Base-by-base conservation (phyloP, 2,888 invertebrate genomes). In the Lumbricus terrestris region DNA sequence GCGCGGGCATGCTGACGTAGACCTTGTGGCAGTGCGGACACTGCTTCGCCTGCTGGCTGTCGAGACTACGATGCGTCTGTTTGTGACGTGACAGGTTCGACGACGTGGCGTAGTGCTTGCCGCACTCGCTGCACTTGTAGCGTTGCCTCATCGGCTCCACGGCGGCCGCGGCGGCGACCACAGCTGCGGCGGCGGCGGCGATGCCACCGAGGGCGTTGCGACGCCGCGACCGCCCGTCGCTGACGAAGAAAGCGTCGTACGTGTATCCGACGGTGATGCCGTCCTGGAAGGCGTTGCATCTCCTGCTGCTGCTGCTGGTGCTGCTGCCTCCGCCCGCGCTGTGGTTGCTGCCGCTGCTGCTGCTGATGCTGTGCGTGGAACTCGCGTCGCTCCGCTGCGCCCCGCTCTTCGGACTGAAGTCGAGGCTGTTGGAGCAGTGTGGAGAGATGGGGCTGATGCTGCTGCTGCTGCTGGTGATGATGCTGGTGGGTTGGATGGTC, bases 1-100 rank as follows among this genome's bases (percentile, higher is more conserved):
- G 96, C 4, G 99, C 98, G 0, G 99, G 99, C 98, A 99, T 99
- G 93, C 97, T 98, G 90, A 99, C 99, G 95, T 99, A 99, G 33
- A 98, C 98, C 89, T 98, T 98, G 93, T 98, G 97, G 95, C 98
- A 99, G 93, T 98, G 97, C 94, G 97, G 97, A 95, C 99, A 99
- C 93, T 98, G 97, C 95, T 98, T 98, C 47, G 98, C 98, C 92
- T 97, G 97, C 93, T 97, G 97, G 29, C 98, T 98, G 95, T 99
- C 98, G 89, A 98, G 96, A 93, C 98, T 97, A 89, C 98, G 96
- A 95, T 98, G 98, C 1, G 98, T 98, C 95, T 98, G 98, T 95
- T 98, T 97, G 95, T 98, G 97, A 90, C 97, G 96, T 85, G 97
- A 97, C 89, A 98, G 96, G 94, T 98, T 98, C 93, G 97, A 97